Conservation (phyloP, 2,888 invertebrate species). For the Cerastis rubricosa region DNA sequence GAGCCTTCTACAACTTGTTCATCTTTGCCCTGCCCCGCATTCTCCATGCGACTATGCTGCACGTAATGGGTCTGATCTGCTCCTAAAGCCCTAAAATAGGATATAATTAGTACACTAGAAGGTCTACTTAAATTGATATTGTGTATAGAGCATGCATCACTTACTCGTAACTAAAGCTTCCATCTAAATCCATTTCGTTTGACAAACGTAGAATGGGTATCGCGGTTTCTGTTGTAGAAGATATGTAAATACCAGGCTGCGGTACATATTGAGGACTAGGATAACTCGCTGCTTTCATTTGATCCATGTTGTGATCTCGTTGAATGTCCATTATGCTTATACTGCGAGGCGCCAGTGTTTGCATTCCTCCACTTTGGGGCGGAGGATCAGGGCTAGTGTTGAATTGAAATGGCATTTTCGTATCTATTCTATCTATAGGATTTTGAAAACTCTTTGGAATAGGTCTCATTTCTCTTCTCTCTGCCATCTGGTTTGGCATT, state of each 20-base stretch:
- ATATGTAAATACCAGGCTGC: slow-evolving; percentile 78
- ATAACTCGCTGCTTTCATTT: slow-evolving; percentile 78
- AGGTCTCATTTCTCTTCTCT: slow-evolving; percentile 76
- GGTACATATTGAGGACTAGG: slow-evolving; percentile 78
- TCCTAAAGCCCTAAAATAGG: slow-evolving; percentile 83
- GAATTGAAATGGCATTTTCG: slow-evolving; percentile 75
- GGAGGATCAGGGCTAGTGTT: slow-evolving; percentile 65
- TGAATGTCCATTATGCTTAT: slow-evolving; percentile 82
- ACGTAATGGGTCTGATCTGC: slow-evolving; percentile 90
- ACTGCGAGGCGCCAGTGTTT: slow-evolving; percentile 77
- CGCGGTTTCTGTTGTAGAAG: slow-evolving; percentile 87
- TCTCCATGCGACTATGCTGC: slow-evolving; percentile 90
- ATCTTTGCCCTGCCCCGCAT: slow-evolving; percentile 90
- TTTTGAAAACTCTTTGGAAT: slow-evolving; percentile 74
- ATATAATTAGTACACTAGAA: slow-evolving; percentile 28
- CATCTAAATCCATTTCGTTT: slow-evolving; percentile 90
- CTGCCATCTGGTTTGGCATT: slow-evolving; percentile 60
- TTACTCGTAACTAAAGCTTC: slow-evolving; percentile 90
- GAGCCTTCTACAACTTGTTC: slow-evolving; percentile 92
- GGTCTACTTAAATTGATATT: not conserved
- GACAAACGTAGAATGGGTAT: slow-evolving; percentile 89
- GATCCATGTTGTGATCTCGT: slow-evolving; percentile 75
- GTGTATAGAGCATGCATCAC: slow-evolving; percentile 69
- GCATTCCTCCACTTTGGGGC: slow-evolving; percentile 64
- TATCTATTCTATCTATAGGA: slow-evolving; percentile 82